Evolutionary conservation across 2,888 invertebrate genomes (phyloP), one percentile per base, ranked within the genome.

Genomic region (Lepeophtheirus nordmannii): DNA sequence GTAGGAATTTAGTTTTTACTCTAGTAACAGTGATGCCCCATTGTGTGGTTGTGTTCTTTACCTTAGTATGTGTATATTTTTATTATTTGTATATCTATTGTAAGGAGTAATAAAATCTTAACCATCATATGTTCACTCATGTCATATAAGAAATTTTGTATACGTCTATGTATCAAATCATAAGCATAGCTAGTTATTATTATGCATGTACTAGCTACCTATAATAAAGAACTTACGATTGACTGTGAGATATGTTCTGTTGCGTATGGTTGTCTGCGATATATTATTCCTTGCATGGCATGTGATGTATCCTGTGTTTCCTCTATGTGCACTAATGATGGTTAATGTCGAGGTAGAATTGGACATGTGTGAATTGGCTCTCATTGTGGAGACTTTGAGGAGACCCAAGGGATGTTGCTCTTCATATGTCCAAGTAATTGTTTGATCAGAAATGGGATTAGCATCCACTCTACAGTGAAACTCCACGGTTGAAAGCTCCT

Each of bases 261-360:
- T 22, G 10, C 10, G 20, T 10, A 60, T 17, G 22, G 30, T n/a
- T 17, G 30, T 38, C 17, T 38, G 8, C 17, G 37, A 38, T 38
- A 60, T 38, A n/a, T 38, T 38, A 60, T 60, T 60, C 17, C 30
- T 60, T 11, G 60, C 60, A 23, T 38, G 30, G 23, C 60, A 60
- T 38, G 38, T 38, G 8, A 60, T 38, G 11, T 17, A 38, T 38
- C 60, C 60, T 1, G 37, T 23, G 7, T 60, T 38, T 60, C 38
- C 60, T 17, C 60, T 20, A 38, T 60, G 30, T 9, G 60, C 60
- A 60, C 30, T 38, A 14, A 37, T 23, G 37, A 60, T 60, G 30
- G 60, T 60, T 17, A 60, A 30, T 17, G 60, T 60, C 30, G 60
- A 60, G 38, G 60, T 60, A 23, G 30, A 38, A 30, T 60, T 60